Percentiles rank a stretch among this genome's conserved stretches.
Conservation (phyloP, 2,797 vertebrate genomes). For the Sternotherus odoratus region DNA sequence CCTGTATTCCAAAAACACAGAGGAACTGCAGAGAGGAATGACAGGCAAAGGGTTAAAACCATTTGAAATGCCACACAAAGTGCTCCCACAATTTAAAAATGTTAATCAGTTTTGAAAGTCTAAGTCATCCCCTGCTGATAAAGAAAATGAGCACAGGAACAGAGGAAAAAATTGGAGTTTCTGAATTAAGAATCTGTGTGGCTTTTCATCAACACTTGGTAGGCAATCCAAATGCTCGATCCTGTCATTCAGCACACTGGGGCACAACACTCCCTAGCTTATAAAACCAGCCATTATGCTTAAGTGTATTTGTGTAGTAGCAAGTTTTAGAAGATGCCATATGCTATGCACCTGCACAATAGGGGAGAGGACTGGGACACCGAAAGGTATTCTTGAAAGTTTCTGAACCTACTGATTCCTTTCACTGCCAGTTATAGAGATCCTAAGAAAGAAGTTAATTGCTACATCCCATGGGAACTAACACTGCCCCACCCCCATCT, state of each 20-base stretch:
- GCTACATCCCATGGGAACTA: constrained; percentile 9
- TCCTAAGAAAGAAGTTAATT: constrained; percentile 3
- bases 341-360: neutral
- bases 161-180: constrained; percentile 71
- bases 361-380: neutral
- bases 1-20: neutral
- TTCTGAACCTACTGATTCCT: constrained; percentile 41
- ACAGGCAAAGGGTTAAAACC: constrained; percentile 45
- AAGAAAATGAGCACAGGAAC: constrained; percentile 76
- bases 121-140: constrained; percentile 71
- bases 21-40: neutral
- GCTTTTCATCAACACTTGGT: constrained; percentile 70
- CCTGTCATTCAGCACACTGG: constrained; percentile 19
- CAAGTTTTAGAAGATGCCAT: constrained; percentile 28
- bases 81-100: constrained; percentile 66
- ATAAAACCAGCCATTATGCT: neutral
- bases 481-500: constrained; percentile 20
- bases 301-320: constrained; percentile 1
- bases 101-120: constrained; percentile 73
- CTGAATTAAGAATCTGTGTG: constrained; percentile 69
- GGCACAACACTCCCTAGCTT: neutral
- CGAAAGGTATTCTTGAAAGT: constrained; percentile 23
- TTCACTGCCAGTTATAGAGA: constrained; percentile 44
- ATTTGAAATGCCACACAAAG: constrained; percentile 50
- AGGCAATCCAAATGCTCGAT: constrained; percentile 52